Evolutionary conservation across 2,888 invertebrate genomes (phyloP).

Genomic region (Alcis repandata): DNA sequence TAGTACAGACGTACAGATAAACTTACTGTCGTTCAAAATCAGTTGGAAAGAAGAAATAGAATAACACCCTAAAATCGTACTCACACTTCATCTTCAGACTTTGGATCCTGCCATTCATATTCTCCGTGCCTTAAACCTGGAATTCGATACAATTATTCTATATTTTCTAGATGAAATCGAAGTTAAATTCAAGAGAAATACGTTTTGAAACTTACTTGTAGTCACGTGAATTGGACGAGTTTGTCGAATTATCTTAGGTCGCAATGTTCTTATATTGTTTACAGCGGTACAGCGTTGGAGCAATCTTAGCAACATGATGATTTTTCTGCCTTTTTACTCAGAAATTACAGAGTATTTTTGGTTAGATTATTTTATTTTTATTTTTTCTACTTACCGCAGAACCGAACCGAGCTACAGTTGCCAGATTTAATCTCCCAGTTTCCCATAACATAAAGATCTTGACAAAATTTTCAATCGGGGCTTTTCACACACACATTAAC

Average conservation of each 20-base stretch:
- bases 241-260: conserved; percentile 42
- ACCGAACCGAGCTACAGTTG: too few relatives aligned
- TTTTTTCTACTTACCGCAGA: too few relatives aligned
- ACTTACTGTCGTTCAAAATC: too few relatives aligned
- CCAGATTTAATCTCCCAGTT: too few relatives aligned
- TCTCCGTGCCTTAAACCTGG: conserved; percentile 90
- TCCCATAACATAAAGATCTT: too few relatives aligned
- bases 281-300: conserved; percentile 44
- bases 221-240: conserved; percentile 63
- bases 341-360: background rate
- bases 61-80: conserved; percentile 57
- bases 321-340: conserved; percentile 5
- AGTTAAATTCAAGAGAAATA: conserved; percentile 31
- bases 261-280: conserved; percentile 45
- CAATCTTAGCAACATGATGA: conserved; percentile 42
- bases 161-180: conserved; percentile 3
- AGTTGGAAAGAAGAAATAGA: too few relatives aligned
- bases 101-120: conserved; percentile 97
- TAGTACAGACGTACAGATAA: too few relatives aligned
- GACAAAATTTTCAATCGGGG: too few relatives aligned
- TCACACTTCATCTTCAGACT: conserved; percentile 96
- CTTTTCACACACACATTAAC: too few relatives aligned
- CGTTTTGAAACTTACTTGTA: conserved; percentile 55
- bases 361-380: background rate
- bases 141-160: conserved; percentile 48